Conservation (phyloP, 2,797 vertebrate genomes). For the Parauchenoglanis ngamensis region DNA sequence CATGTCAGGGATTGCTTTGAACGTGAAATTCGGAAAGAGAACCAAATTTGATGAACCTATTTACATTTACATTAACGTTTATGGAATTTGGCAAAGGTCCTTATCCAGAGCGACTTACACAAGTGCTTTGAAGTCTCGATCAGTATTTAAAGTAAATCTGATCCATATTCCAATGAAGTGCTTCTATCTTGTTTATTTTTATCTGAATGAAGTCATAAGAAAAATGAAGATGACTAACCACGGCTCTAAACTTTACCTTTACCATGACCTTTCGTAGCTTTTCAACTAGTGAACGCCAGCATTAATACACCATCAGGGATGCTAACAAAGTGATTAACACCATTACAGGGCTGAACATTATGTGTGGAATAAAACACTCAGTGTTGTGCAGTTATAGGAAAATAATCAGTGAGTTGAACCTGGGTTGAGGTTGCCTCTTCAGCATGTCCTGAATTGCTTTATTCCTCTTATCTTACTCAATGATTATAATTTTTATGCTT, state of each 20-base stretch:
- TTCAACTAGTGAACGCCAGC: background rate
- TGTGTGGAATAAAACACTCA: background rate
- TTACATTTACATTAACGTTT: too few relatives aligned
- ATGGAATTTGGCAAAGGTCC: too few relatives aligned
- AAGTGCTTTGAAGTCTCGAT: too few relatives aligned
- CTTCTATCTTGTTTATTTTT: background rate
- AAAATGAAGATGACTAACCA: background rate
- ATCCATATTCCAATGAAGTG: background rate
- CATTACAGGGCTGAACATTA: background rate
- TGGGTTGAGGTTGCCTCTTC: background rate
- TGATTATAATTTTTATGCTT: background rate
- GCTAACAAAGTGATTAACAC: background rate
- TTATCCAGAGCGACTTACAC: too few relatives aligned
- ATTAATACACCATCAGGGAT: background rate
- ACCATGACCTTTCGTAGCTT: background rate
- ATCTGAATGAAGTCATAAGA: too few relatives aligned
- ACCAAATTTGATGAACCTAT: too few relatives aligned
- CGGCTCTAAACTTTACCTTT: background rate
- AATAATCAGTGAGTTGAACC: background rate
- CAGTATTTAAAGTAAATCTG: too few relatives aligned
- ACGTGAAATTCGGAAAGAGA: background rate
- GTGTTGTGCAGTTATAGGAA: background rate
- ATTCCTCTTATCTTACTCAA: background rate
- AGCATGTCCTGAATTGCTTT: background rate
- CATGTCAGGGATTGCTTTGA: background rate